Evolutionary conservation across 2,888 invertebrate genomes (phyloP).

Genomic region (Coelinius sp.): DNA sequence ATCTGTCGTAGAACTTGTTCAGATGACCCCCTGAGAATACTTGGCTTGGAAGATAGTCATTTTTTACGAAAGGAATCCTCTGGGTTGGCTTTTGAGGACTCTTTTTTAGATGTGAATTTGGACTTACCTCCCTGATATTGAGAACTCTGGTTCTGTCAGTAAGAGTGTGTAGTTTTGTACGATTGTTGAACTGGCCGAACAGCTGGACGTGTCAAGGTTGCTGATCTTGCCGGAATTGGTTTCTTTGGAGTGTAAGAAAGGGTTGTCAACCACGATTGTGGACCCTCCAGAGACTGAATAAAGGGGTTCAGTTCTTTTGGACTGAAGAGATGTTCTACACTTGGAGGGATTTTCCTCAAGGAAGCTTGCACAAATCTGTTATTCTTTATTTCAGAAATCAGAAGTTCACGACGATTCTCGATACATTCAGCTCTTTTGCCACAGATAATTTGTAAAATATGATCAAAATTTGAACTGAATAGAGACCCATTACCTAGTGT

Average conservation of each 20-base stretch:
- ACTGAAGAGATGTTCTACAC: slow-evolving; percentile 36
- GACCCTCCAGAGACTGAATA: slow-evolving; percentile 43
- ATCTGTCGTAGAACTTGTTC: too few relatives aligned
- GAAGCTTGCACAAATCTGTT: slow-evolving; percentile 42
- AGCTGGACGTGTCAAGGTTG: too few relatives aligned
- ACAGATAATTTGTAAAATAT: slow-evolving; percentile 44
- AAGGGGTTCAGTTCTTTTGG: slow-evolving; percentile 38
- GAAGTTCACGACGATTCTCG: slow-evolving; percentile 37
- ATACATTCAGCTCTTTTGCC: slow-evolving; percentile 46
- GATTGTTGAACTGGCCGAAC: too few relatives aligned
- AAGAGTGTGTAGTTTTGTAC: too few relatives aligned
- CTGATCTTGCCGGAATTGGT: too few relatives aligned
- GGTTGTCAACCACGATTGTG: slow-evolving; percentile 44
- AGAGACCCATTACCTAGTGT: too few relatives aligned
- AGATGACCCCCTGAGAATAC: slow-evolving; percentile 32
- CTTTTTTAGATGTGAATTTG: too few relatives aligned
- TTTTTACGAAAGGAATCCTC: slow-evolving; percentile 40
- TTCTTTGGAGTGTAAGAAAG: slow-evolving; percentile 32
- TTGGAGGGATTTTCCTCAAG: slow-evolving; percentile 39
- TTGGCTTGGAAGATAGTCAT: slow-evolving; percentile 16
- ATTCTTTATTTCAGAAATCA: slow-evolving; percentile 38
- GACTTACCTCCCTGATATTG: too few relatives aligned
- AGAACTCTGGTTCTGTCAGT: too few relatives aligned
- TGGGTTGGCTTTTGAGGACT: background rate
- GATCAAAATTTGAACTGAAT: slow-evolving; percentile 37